Percentiles rank a stretch among this genome's conserved stretches.
Evolutionary conservation across 2,888 invertebrate species (phyloP).

Genomic region (Drosophila subsilvestris): DNA sequence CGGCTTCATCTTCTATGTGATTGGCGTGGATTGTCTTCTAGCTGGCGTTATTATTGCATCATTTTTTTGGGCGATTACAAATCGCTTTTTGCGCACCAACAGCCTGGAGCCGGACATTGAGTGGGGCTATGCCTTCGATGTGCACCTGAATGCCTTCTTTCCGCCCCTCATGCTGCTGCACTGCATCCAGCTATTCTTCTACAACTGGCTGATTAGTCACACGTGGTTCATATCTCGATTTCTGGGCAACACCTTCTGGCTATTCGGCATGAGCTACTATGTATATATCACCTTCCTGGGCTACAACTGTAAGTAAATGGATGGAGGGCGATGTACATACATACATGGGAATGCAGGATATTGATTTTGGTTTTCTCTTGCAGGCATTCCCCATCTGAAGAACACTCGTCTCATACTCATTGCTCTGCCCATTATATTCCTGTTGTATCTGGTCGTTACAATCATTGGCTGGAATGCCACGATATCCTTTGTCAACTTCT

Average conservation of each 20-base stretch:
- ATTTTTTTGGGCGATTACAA: conserved; percentile 91
- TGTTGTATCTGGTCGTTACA: conserved; percentile 91
- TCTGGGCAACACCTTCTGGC: conserved; percentile 96
- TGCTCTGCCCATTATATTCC: conserved; percentile 90
- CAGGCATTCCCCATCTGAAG: conserved; percentile 94
- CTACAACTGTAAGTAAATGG: conserved; percentile 91
- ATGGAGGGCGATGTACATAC: not conserved
- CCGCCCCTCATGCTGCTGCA: conserved; percentile 97
- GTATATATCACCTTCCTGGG: conserved; percentile 98
- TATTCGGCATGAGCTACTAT: conserved; percentile 95
- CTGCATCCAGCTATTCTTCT: conserved; percentile 95
- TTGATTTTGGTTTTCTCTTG: conserved; percentile 11
- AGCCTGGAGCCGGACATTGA: conserved; percentile 88
- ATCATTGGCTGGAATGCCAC: conserved; percentile 93
- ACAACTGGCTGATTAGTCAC: conserved; percentile 91
- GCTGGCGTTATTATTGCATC: conserved; percentile 94
- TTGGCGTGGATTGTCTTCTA: conserved; percentile 97
- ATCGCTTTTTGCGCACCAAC: conserved; percentile 82
- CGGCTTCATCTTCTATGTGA: conserved; percentile 94
- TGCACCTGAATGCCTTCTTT: conserved; percentile 99
- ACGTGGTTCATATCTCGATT: conserved; percentile 92
- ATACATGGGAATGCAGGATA: not conserved
- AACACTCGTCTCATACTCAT: conserved; percentile 93
- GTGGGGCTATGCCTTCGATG: conserved; percentile 99
- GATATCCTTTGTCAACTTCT: conserved; percentile 91